phyloP scores from a whole-genome alignment of 2,888 invertebrate species.

The Protophormia terraenovae region DNA sequence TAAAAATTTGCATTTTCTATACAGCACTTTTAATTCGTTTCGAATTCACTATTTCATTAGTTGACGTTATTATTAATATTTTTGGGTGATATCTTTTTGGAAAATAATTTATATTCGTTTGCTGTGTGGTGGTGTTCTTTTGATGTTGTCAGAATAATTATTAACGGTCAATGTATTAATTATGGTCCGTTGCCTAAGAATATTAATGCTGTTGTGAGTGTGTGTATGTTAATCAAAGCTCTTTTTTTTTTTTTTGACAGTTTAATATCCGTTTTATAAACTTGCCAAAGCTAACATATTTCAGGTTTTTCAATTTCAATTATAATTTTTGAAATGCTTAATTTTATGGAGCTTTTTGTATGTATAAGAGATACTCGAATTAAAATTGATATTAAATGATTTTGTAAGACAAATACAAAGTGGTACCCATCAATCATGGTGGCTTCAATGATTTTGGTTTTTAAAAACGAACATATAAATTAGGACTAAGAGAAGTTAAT shows the following conservation, averaged over 20 bases:
- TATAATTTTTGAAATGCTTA: background rate
- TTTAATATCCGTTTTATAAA: conserved; percentile 54
- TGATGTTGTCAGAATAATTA: conserved; percentile 64
- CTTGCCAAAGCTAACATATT: conserved; percentile 3
- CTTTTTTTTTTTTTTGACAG: conserved; percentile 38
- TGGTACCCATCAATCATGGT: background rate
- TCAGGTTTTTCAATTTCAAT: conserved; percentile 26
- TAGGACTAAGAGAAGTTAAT: background rate
- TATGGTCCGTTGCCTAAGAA: conserved; percentile 50
- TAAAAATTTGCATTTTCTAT: background rate
- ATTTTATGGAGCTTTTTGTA: background rate
- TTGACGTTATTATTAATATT: background rate
- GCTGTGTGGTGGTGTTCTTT: conserved; percentile 39
- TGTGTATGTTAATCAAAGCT: conserved; percentile 25
- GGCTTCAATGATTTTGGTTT: background rate
- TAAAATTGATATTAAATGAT: background rate
- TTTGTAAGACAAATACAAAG: background rate
- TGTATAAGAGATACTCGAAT: background rate
- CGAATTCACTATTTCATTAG: background rate
- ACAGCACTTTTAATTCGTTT: background rate
- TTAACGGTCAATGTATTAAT: conserved; percentile 58
- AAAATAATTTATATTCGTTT: conserved; percentile 20
- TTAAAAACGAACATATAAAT: background rate
- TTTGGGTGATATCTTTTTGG: conserved; percentile 24
- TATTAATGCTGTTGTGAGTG: conserved; percentile 1